These are phyloP conservation scores for Drosophila navojoa DNA, from an alignment of 1,140 invertebrate species.

Conservation along the genomic window DNA sequence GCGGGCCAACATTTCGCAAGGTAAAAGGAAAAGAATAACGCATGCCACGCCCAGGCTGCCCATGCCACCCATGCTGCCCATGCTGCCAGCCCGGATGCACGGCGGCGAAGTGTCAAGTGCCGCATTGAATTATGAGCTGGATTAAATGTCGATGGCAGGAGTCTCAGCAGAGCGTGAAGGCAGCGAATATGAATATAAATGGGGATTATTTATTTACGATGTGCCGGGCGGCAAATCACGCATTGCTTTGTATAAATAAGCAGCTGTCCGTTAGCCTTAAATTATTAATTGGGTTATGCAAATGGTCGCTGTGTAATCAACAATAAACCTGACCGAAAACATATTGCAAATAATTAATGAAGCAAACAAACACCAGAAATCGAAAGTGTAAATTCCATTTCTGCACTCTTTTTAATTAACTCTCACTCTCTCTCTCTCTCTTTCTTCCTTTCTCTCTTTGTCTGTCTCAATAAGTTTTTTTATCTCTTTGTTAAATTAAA, in stretches of 20 bases:
- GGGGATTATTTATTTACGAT: conserved; percentile 59
- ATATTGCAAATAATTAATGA: conserved; percentile 19
- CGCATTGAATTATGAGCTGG: conserved; percentile 45
- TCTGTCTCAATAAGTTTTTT: not conserved
- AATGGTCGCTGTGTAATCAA: conserved; percentile 23
- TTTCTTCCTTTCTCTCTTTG: not conserved
- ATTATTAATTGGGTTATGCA: conserved; percentile 59
- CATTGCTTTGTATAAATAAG: conserved; percentile 56
- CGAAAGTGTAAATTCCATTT: not conserved
- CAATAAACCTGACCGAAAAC: conserved; percentile 11
- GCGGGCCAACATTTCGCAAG: not conserved
- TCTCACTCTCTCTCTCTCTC: not conserved
- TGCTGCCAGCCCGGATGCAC: conserved; percentile 3
- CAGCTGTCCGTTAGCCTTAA: conserved; percentile 49
- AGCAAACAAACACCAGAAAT: conserved; percentile 6
- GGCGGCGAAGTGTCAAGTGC: conserved; percentile 18
- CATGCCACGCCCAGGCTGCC: not conserved
- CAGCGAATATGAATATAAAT: conserved; percentile 54
- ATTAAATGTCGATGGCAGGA: conserved; percentile 52
- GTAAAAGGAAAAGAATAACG: not conserved
- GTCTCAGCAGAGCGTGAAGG: conserved; percentile 16
- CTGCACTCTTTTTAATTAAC: not conserved
- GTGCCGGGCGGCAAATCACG: conserved; percentile 32
- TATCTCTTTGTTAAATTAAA: not conserved
- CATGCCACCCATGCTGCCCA: not conserved